Evolutionary conservation across 2,113 vertebrate genomes (phyloP), one percentile per base, ranked within the genome.

Genomic region (Chionomys nivalis): DNA sequence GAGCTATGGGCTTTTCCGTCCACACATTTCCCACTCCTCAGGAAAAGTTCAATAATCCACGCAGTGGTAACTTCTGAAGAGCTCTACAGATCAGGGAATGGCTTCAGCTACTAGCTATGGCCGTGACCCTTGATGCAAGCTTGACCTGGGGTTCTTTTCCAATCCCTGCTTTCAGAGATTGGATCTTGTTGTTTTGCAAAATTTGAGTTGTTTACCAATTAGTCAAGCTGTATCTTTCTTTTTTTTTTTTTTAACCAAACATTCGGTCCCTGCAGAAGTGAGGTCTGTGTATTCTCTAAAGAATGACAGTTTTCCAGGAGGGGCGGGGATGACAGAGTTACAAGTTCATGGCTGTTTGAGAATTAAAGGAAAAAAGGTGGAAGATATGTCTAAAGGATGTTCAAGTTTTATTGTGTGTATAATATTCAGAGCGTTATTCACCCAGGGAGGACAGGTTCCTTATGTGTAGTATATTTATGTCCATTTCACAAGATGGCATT

Each of bases 31-130:
- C 87, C 36, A 89, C 61, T 82, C 47, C 23, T n/a, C n/a, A 79
- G 94, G 96, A 97, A 96, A 90, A 83, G 82, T 52, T 33, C 87
- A 76, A 3, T 52, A 87, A 88, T 58, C 76, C 42, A 93, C 76
- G 82, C 61, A 90, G 16, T 31, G 21, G 65, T 72, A 42, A 85
- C 58, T 81, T 83, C 28, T 11, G 89, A 94, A 47, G 36, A 36
- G 76, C 77, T 63, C 33, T 58, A 14, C 13, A 87, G 58, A 63
- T 63, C 63, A 61, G 55, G 19, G 72, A 81, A 39, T 47, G 52
- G 58, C 82, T 89, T 77, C n/a, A 79, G 4, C 73, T 66, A 63
- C 26, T 44, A 73, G 73, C 78, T n/a, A 81, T 72, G 2, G 24
- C 63, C 31, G 21, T 1, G 39, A 28, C 31, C 58, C 63, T 95